Base-by-base conservation (phyloP, 2,888 invertebrate species). In the Linnaemya vulpina region DNA sequence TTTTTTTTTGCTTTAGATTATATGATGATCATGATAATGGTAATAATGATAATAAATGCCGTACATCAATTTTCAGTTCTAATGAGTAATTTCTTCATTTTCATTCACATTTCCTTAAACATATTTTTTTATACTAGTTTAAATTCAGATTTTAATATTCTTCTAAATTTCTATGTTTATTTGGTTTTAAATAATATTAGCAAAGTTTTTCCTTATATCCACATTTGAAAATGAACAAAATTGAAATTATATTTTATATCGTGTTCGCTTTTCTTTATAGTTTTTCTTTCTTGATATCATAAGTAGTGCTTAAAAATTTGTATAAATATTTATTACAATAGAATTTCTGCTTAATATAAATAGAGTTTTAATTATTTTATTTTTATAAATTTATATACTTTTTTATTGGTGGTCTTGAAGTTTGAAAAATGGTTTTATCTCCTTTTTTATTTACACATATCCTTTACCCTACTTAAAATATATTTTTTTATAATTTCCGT, bases 121-220 rank as follows among this genome's bases (percentile, higher is more conserved):
- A 74, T 25, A 49, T 15, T 76, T 17, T 17, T 55, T 20, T 49
- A 55, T 30, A 17, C 5, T 73, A 38, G n/a, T 53, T 63, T 53
- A 67, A 40, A 60, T 51, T 67, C 51, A 17, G 73, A 80, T 20
- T 60, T 60, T 15, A 35, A 73, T 13, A 30, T 73, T 49, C 51
- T 55, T 60, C 13, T 40, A 62, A 62, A 70, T 67, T 83, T 43
- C 11, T 15, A 62, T 68, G 46, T 49, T 51, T 9, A 30, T 38
- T 63, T n/a, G 17, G 49, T 85, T 75, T 43, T 79, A 73, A 53
- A 71, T 62, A 62, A 76, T 68, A 74, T 81, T 58, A 78, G 81
- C 86, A 86, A 87, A 68, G 40, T 74, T 73, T 80, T 74, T 40
- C 60, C 81, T 53, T 83, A 80, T 87, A 83, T 84, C 87, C 86